phyloP scores from a whole-genome alignment of 2,888 invertebrate species.

The Tinea trinotella region DNA sequence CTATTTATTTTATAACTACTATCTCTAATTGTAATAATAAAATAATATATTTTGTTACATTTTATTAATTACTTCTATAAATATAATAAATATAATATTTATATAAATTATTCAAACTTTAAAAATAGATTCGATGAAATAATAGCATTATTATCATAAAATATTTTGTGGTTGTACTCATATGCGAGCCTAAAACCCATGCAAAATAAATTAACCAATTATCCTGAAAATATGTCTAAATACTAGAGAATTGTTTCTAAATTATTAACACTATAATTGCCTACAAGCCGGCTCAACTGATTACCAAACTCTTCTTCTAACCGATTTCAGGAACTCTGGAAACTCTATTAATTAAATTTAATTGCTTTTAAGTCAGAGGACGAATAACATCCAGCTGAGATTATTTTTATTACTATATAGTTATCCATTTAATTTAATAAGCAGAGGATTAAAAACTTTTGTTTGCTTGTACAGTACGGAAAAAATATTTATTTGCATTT shows the following conservation, averaged over 20 bases:
- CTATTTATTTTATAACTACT: no score
- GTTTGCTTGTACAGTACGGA: slow-evolving; percentile 15
- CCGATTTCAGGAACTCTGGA: slow-evolving; percentile 17
- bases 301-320: neutral
- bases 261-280: neutral
- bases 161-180: no score
- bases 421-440: slow-evolving; percentile 7
- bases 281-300: slow-evolving; percentile 1
- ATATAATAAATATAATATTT: no score
- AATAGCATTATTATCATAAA: no score
- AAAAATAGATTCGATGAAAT: no score
- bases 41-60: no score
- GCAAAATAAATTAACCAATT: no score
- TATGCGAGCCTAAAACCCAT: no score
- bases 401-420: slow-evolving; percentile 7
- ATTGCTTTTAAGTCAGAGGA: slow-evolving; percentile 15
- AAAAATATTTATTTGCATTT: no score
- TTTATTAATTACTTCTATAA: no score
- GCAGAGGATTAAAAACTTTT: neutral
- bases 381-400: slow-evolving; percentile 8
- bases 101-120: no score
- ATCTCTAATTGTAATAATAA: no score
- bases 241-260: slow-evolving; percentile 9
- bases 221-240: neutral
- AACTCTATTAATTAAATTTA: slow-evolving; percentile 19